Base-by-base conservation (phyloP, 2,113 vertebrate genomes). In the Chrysochloris asiatica region DNA sequence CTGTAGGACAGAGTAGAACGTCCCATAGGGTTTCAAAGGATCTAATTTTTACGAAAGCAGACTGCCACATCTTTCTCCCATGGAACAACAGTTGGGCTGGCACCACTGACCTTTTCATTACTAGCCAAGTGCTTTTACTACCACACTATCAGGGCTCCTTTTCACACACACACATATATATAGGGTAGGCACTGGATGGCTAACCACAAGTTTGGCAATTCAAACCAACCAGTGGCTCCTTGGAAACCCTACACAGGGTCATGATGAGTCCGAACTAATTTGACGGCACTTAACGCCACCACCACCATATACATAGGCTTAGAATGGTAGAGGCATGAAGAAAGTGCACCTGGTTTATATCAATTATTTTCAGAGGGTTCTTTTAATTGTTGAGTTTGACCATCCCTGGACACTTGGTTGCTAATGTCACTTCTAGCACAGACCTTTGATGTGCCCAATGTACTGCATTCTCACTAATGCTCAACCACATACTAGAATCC, bases 321-420 rank as follows among this genome's bases (percentile, higher is more conserved):
- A n/a, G n/a, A n/a, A n/a, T 3, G 22, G 56, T 28, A 61, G 89
- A 47, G 43, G 19, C 45, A 19, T 24, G 11, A n/a, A 14, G 26
- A 1, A 19, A 19, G 30, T 1, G 0, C 0, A 19, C 26, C 11
- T 9, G 38, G 16, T 24, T 76, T 45, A 5, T 38, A 5, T n/a
- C n/a, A 59, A n/a, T 26, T 73, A 17, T 24, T 61, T 85, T 81
- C 54, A 8, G 47, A n/a, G 13, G 17, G 50, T 19, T 43, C 26
- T 63, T 83, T 38, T 2, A 82, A 41, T 4, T 48, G 63, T 26
- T 83, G 63, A 43, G 8, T 33, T 54, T 67, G n/a, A 76, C 26
- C 26, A 2, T 50, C 50, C 83, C n/a, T 45, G 61, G 61, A 26
- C 47, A 43, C 9, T 38, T 72, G 86, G 38, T 38, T 72, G 76